Evolutionary conservation across 1,140 invertebrate species (phyloP).

Genomic region (Orius insidiosus): DNA sequence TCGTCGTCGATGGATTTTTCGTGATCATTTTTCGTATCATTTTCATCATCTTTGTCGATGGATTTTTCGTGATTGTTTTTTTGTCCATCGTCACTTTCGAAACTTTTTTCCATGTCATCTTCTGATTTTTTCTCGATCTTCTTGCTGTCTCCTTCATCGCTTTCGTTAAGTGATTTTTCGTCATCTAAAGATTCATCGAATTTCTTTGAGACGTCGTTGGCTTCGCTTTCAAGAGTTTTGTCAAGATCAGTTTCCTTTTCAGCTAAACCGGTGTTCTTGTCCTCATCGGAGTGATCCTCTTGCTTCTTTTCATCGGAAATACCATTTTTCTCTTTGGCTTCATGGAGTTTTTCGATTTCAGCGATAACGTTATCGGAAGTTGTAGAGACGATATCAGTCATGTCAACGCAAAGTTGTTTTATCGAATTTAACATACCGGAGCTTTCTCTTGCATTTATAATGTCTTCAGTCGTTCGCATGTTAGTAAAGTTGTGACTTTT

Average conservation of each 20-base stretch:
- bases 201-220: background rate
- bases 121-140: background rate
- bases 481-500: too few relatives aligned
- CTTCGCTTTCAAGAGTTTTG: background rate
- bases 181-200: too few relatives aligned
- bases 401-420: too few relatives aligned
- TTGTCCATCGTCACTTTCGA: background rate
- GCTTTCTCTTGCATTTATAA: background rate
- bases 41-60: too few relatives aligned
- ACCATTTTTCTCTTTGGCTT: background rate
- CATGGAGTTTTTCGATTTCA: background rate
- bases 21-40: background rate
- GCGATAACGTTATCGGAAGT: too few relatives aligned
- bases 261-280: background rate
- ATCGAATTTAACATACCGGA: too few relatives aligned
- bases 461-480: background rate
- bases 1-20: too few relatives aligned
- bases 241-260: background rate
- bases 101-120: background rate
- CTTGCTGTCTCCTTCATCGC: background rate
- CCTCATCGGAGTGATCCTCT: background rate
- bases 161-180: slow-evolving; percentile 1
- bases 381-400: too few relatives aligned
- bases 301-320: background rate
- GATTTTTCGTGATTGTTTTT: background rate